Evolutionary conservation across 2,797 vertebrate genomes (phyloP).

Genomic region (Diplodus sargus): DNA sequence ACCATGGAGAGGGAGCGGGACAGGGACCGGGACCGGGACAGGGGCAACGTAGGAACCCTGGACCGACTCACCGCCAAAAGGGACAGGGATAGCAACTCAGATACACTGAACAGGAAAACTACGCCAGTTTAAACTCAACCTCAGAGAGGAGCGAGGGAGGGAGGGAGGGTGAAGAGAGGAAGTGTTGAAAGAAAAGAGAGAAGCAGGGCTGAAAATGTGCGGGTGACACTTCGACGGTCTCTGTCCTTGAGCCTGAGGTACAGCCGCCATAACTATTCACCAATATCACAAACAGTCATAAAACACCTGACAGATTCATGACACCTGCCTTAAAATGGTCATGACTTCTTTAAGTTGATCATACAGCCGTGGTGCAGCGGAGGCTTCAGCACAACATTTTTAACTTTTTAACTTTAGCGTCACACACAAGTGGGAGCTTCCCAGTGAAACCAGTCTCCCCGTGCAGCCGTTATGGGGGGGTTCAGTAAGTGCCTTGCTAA

Average conservation of each 20-base stretch:
- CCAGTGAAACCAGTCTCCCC: slow-evolving; percentile 11
- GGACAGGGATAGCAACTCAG: slow-evolving; percentile 90
- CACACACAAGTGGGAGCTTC: not conserved
- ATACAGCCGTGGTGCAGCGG: slow-evolving; percentile 12
- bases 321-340: slow-evolving; percentile 68
- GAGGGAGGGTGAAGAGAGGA: not conserved
- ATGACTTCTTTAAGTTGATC: slow-evolving; percentile 11
- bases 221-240: slow-evolving; percentile 39
- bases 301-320: slow-evolving; percentile 26
- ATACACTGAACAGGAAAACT: slow-evolving; percentile 94
- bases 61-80: slow-evolving; percentile 86
- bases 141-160: not conserved
- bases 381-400: slow-evolving; percentile 2
- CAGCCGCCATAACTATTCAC: slow-evolving; percentile 55
- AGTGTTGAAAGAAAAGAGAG: not conserved
- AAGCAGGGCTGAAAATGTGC: slow-evolving; percentile 36
- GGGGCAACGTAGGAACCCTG: slow-evolving; percentile 84
- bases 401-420: not conserved
- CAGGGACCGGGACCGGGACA: slow-evolving; percentile 83
- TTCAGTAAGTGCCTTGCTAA: slow-evolving; percentile 46
- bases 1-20: slow-evolving; percentile 87
- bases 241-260: slow-evolving; percentile 52
- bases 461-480: slow-evolving; percentile 13
- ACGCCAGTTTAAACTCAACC: slow-evolving; percentile 83
- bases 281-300: slow-evolving; percentile 62